Conservation (phyloP, 2,113 vertebrate species). For the Budorcas taxicolor region DNA sequence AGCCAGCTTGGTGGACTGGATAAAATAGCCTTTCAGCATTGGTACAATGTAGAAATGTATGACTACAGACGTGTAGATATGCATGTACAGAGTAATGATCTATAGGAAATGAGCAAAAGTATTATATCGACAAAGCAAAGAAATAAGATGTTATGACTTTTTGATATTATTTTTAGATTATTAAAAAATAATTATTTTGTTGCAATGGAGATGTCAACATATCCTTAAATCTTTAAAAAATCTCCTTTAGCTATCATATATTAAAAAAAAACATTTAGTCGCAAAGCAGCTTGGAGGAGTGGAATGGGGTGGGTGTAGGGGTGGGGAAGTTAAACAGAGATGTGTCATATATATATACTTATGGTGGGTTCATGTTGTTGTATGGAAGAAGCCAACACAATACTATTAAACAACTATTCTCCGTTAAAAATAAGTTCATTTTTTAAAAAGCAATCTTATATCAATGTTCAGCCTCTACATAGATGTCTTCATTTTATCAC, state of each 20-base stretch:
- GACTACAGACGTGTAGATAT: background rate
- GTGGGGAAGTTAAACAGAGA: background rate
- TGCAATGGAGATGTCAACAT: background rate
- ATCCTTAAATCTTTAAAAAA: background rate
- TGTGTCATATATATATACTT: background rate
- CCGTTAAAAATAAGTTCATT: background rate
- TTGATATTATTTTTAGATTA: background rate
- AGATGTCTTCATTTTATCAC: constrained; percentile 33
- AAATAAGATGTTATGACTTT: background rate
- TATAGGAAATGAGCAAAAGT: background rate
- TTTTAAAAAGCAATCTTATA: background rate
- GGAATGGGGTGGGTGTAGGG: background rate
- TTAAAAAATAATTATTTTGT: background rate
- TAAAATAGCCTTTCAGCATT: background rate
- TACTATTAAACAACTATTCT: background rate
- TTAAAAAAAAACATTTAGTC: background rate
- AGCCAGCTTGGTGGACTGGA: background rate
- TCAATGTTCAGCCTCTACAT: constrained; percentile 26
- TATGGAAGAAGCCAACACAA: background rate
- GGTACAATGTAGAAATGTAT: background rate
- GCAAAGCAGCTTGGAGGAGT: background rate
- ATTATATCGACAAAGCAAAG: background rate
- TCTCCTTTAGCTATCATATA: background rate
- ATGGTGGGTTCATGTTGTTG: background rate
- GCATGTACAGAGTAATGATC: background rate